Percentiles rank a stretch among this genome's conserved stretches.
phyloP scores from a whole-genome alignment of 2,113 vertebrate species.

The Sinocyclocheilus anshuiensis region DNA sequence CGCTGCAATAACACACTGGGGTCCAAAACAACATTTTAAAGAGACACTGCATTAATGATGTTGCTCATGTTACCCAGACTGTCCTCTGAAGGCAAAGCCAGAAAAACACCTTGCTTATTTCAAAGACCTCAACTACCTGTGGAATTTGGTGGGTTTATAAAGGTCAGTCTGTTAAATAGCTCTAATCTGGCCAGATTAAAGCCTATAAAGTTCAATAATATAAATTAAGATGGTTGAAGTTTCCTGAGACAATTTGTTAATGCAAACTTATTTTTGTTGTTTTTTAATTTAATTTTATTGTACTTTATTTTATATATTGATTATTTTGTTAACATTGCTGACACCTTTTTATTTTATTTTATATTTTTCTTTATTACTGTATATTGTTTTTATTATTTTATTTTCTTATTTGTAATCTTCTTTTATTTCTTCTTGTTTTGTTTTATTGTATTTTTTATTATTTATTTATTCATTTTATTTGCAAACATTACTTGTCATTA shows the following conservation, averaged over 20 bases:
- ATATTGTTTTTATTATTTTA: not conserved
- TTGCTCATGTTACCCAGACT: not conserved
- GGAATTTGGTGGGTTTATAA: conserved; percentile 7
- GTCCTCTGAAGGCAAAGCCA: not conserved
- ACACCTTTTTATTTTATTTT: not conserved
- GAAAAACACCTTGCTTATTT: not conserved
- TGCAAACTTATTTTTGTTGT: too few relatives aligned
- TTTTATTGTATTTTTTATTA: too few relatives aligned
- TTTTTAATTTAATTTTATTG: too few relatives aligned
- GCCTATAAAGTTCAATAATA: not conserved
- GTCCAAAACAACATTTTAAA: conserved; percentile 26
- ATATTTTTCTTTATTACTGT: not conserved
- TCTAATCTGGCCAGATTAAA: not conserved
- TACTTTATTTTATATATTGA: not conserved
- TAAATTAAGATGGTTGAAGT: not conserved
- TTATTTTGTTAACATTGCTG: not conserved
- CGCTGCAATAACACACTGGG: not conserved
- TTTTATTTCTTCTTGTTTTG: too few relatives aligned
- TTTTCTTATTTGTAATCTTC: too few relatives aligned
- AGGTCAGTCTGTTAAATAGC: conserved; percentile 1
- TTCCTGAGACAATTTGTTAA: not conserved
- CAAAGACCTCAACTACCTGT: conserved; percentile 6
- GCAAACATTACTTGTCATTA: not conserved
- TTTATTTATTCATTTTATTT: too few relatives aligned
- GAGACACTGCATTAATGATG: conserved; percentile 38